Base-by-base conservation (phyloP, 2,797 vertebrate genomes). In the Chrosomus eos region DNA sequence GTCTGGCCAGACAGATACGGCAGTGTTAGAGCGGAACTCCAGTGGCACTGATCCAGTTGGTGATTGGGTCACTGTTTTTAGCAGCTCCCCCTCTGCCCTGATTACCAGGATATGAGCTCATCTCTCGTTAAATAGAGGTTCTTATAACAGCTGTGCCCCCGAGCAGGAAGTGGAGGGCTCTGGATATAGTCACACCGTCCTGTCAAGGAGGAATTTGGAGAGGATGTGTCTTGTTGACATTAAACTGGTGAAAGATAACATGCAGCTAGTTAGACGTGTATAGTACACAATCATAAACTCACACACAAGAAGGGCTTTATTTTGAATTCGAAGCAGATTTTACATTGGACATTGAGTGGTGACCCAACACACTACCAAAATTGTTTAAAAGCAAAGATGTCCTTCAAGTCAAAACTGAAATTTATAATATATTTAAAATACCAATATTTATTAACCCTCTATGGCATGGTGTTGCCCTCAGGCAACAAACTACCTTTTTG, bases 81-180 rank as follows among this genome's bases (percentile, higher is more conserved):
- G 96, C 95, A 95, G 95, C 95, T 93, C 94, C 94, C 94, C 70
- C 78, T 66, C 33, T 94, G 92, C 91, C 93, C 94, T 94, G 91
- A 93, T 95, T 95, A 85, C 89, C 94, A 95, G 96, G 96, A 96
- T 96, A 95, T 96, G 95, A 96, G 95, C 95, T 96, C 95, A 96
- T 95, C 94, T 93, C 92, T 95, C 93, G 95, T 95, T 94, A 96
- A 95, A 95, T 87, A 84, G 80, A 85, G 71, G 84, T 85, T 84
- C 87, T 81, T 76, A 80, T 72, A 88, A 85, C 88, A 96, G 95
- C 96, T 95, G 96, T 96, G 95, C 95, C 93, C 92, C 62, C 87
- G 89, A 94, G 94, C 95, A 96, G 96, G 86, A 86, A 86, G 62
- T 86, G 72, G 48, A 86, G 73, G 55, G 75, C 70, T 85, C 85